Conservation (phyloP, 2,888 invertebrate species). For the Dasypogon diadema region DNA sequence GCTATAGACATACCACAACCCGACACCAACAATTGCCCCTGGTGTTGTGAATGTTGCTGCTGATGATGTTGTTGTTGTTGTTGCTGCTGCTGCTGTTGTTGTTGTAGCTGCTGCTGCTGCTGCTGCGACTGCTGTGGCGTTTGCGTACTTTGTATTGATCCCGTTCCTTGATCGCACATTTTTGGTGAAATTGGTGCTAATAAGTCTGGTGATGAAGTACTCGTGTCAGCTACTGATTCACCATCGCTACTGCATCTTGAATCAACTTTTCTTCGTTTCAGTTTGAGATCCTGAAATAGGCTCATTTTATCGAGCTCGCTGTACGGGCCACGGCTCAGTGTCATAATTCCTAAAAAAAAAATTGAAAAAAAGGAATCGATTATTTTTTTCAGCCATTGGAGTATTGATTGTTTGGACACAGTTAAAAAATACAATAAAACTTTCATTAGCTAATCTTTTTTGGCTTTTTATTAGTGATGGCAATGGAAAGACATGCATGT, state of each 20-base stretch:
- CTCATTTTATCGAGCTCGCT: slow-evolving; percentile 97
- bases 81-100: slow-evolving; percentile 58
- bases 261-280: slow-evolving; percentile 97
- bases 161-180: slow-evolving; percentile 71
- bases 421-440: slow-evolving; percentile 29
- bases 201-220: slow-evolving; percentile 91
- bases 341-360: slow-evolving; percentile 88
- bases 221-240: slow-evolving; percentile 94
- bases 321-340: slow-evolving; percentile 97
- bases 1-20: slow-evolving; percentile 61
- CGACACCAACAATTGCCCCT: slow-evolving; percentile 57
- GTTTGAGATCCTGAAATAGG: slow-evolving; percentile 98
- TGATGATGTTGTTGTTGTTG: slow-evolving; percentile 58
- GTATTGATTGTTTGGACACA: neutral
- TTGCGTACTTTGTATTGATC: slow-evolving; percentile 51
- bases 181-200: slow-evolving; percentile 86
- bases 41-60: slow-evolving; percentile 56
- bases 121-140: slow-evolving; percentile 60
- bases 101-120: slow-evolving; percentile 58
- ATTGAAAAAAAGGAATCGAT: slow-evolving; percentile 44
- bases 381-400: neutral
- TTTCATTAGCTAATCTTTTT: slow-evolving; percentile 39
- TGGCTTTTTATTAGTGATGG: slow-evolving; percentile 30
- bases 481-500: slow-evolving; percentile 21
- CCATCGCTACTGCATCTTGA: slow-evolving; percentile 97